Percentiles rank a stretch among this genome's conserved stretches.
These are phyloP conservation scores for Anneissia japonica DNA, from an alignment of 35 echinoderm and acorn worm genomes.

Conservation along the genomic window DNA sequence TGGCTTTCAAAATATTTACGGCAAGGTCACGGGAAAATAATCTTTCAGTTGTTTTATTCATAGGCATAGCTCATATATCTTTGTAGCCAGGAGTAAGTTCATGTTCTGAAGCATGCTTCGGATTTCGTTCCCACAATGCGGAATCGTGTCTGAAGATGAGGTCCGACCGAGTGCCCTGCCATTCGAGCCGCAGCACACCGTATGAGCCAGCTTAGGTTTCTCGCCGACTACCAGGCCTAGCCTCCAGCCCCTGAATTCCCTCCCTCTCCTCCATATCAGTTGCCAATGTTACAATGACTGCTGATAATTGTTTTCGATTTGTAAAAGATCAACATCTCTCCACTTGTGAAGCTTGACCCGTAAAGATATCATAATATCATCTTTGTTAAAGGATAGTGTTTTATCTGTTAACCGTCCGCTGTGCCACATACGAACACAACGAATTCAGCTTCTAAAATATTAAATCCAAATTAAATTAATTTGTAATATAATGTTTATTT, in stretches of 20 bases:
- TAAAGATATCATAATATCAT: too few relatives aligned
- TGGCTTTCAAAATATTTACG: too few relatives aligned
- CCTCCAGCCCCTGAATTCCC: not conserved
- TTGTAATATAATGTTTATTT: too few relatives aligned
- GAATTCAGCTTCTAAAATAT: too few relatives aligned
- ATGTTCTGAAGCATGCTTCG: not conserved
- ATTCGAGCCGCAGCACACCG: not conserved
- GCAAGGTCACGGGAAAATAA: not conserved
- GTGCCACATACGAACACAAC: too few relatives aligned
- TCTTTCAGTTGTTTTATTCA: not conserved
- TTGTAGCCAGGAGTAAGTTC: not conserved
- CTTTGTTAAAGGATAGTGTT: not conserved
- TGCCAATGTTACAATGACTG: not conserved
- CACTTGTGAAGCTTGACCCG: not conserved
- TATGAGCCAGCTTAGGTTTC: not conserved
- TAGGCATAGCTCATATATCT: not conserved
- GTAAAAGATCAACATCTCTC: too few relatives aligned
- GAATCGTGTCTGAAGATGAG: not conserved
- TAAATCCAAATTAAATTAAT: too few relatives aligned
- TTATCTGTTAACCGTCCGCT: too few relatives aligned
- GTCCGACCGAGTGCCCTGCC: not conserved
- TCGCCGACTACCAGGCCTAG: not conserved
- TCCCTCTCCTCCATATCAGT: not conserved
- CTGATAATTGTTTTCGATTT: not conserved
- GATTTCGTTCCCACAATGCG: not conserved